phyloP scores from a whole-genome alignment of 2,797 vertebrate species.

The Bradypodion pumilum region DNA sequence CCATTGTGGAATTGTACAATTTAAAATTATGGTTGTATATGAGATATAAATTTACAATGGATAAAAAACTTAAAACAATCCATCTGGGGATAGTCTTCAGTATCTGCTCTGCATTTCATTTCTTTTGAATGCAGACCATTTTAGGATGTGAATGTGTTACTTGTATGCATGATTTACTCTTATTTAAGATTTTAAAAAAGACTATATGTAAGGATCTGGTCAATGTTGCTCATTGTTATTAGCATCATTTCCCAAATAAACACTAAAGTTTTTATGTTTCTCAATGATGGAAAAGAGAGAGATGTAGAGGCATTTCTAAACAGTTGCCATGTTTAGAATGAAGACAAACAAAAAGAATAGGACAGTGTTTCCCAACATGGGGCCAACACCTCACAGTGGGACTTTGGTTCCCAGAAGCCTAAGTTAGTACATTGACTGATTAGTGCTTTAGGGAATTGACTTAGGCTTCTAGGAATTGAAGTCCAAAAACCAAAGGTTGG shows the following conservation, averaged over 20 bases:
- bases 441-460: too few relatives aligned
- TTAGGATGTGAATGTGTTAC: neutral
- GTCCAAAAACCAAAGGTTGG: too few relatives aligned
- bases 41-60: too few relatives aligned
- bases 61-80: neutral
- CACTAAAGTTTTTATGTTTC: neutral
- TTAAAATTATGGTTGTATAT: too few relatives aligned
- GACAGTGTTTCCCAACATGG: neutral
- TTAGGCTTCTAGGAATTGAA: too few relatives aligned
- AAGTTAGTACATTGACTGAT: too few relatives aligned
- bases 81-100: neutral
- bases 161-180: neutral
- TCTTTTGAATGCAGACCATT: neutral
- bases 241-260: neutral
- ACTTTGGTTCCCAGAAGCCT: too few relatives aligned
- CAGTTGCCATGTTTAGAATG: neutral
- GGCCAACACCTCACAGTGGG: too few relatives aligned
- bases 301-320: neutral
- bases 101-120: neutral
- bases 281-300: neutral
- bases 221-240: neutral
- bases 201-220: neutral
- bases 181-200: neutral
- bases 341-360: neutral
- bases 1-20: too few relatives aligned